Evolutionary conservation across 2,888 invertebrate species (phyloP).

Genomic region (Leucozona laternaria): DNA sequence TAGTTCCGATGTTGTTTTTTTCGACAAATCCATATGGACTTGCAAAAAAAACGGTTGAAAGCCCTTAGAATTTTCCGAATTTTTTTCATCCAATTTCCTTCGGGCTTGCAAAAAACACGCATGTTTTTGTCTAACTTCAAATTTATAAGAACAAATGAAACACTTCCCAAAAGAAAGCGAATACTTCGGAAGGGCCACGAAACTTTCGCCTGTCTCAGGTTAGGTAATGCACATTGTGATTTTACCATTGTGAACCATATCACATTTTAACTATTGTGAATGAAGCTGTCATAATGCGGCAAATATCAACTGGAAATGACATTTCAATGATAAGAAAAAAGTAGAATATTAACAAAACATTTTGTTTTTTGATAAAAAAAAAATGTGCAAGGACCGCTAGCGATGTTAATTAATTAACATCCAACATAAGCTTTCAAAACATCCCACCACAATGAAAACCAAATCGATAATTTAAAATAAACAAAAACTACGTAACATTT

Average conservation of each 20-base stretch:
- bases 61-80: too few relatives aligned
- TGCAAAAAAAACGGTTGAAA: too few relatives aligned
- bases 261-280: slow-evolving; percentile 1
- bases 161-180: too few relatives aligned
- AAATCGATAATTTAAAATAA: background rate
- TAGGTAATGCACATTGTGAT: too few relatives aligned
- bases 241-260: background rate
- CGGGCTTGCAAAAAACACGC: too few relatives aligned
- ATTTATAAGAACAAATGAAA: too few relatives aligned
- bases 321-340: slow-evolving; percentile 1
- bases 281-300: slow-evolving; percentile 22
- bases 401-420: background rate
- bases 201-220: too few relatives aligned
- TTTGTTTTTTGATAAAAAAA: background rate
- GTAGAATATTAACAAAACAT: background rate
- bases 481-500: background rate
- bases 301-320: slow-evolving; percentile 17
- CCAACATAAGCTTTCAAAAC: background rate
- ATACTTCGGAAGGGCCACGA: too few relatives aligned
- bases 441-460: slow-evolving; percentile 15
- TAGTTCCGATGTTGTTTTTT: too few relatives aligned
- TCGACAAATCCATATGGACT: too few relatives aligned
- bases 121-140: too few relatives aligned
- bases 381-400: background rate
- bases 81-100: too few relatives aligned